These are phyloP conservation scores for Hystrix cristata DNA, from an alignment of 2,113 vertebrate species.

Conservation along the genomic window DNA sequence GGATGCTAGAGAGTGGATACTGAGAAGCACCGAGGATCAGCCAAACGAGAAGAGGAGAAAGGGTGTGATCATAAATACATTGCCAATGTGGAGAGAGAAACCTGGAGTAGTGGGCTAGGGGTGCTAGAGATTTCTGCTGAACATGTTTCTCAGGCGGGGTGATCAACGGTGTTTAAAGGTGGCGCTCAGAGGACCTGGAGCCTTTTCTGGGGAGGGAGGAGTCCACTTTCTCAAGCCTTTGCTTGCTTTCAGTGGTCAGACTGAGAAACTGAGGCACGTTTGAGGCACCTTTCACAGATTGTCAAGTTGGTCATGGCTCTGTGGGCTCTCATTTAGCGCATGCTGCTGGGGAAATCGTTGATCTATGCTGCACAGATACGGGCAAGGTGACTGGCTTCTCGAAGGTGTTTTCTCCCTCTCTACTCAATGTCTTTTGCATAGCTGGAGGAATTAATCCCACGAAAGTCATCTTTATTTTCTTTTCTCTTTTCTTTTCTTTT, in stretches of 20 bases:
- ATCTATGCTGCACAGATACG: neutral
- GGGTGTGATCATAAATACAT: neutral
- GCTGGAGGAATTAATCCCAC: neutral
- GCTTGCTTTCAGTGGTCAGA: neutral
- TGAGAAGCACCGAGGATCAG: neutral
- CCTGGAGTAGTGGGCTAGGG: neutral
- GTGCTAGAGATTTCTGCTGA: neutral
- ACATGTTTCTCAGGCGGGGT: neutral
- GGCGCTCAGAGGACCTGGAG: neutral
- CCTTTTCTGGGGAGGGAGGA: neutral
- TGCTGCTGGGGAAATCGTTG: neutral
- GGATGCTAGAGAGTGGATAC: neutral
- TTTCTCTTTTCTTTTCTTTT: neutral
- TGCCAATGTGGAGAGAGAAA: neutral
- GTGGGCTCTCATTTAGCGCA: neutral
- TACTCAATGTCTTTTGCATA: conserved; percentile 10
- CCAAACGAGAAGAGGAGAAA: neutral
- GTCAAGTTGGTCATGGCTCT: neutral
- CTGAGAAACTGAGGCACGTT: neutral
- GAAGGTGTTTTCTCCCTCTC: neutral
- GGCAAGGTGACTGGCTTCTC: neutral
- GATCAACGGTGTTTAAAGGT: neutral
- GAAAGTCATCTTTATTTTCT: neutral
- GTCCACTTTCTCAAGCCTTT: neutral
- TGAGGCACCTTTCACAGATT: neutral